Evolutionary conservation across 2,888 invertebrate species (phyloP), one percentile per base, ranked within the genome.

Genomic region (Cordilura impudica): DNA sequence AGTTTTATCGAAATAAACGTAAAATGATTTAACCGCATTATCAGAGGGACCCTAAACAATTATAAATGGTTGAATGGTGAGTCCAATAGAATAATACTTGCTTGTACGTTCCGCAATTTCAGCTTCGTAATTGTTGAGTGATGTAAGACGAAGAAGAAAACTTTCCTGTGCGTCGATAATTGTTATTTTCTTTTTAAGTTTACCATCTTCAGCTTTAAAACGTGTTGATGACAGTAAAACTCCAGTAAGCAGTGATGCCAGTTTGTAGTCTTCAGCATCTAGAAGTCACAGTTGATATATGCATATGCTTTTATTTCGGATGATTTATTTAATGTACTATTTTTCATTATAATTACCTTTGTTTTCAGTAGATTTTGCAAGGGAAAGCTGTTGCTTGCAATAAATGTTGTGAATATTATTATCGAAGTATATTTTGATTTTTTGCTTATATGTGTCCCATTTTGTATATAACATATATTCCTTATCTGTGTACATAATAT

Each of bases 101-200:
- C 47, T 49, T 7, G 63, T 35, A 51, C 74, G 16, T 23, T 23
- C 54, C 21, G 69, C 45, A 4, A 74, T 53, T 60, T 70, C 43
- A 18, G 23, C 18, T 21, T 51, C 1, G 35, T 73, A 74, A 12
- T 74, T 54, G 31, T 66, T 70, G 8, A 78, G 35, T 12, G 56
- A 43, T 14, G 16, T 2, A 8, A 80, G 26, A 8, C 31, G 31
- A 3, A 65, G 23, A 6, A 35, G 35, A n/a, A 65, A 65, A 51
- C 72, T 75, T 35, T 80, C 72, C 31, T 75, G 58, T 8, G 67
- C 63, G 26, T 75, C 31, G 47, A 29, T 19, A 29, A 49, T 63
- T 12, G 63, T 31, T 26, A 63, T 21, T 35, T 66, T 66, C 53
- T 66, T 54, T 1, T 12, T 66, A 1, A 26, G 35, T 53, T 66